Percentiles rank a stretch among this genome's conserved stretches.
These are phyloP conservation scores for Halcyon chelicuti DNA, from an alignment of 2,797 vertebrate species.

Conservation along the genomic window DNA sequence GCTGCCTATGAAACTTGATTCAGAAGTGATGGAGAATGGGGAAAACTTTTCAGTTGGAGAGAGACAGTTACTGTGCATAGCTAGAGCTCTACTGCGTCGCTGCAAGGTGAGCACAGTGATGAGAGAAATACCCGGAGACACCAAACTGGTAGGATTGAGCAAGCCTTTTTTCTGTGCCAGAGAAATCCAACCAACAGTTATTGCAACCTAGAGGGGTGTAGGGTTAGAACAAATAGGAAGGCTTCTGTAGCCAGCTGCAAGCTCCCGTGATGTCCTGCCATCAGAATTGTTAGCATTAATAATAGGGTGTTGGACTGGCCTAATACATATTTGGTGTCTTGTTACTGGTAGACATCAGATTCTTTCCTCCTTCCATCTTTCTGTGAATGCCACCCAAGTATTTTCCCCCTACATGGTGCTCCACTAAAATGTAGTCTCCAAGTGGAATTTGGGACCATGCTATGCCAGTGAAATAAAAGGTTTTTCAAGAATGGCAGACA, in stretches of 20 bases:
- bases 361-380: not conserved
- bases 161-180: not conserved
- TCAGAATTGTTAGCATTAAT: not conserved
- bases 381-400: not conserved
- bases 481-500: not conserved
- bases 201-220: not conserved
- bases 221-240: not conserved
- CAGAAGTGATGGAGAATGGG: conserved; percentile 92
- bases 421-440: not conserved
- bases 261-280: not conserved
- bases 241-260: not conserved
- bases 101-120: conserved; percentile 82
- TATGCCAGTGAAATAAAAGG: not conserved
- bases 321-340: not conserved
- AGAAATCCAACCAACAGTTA: not conserved
- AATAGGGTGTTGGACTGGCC: not conserved
- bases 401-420: not conserved
- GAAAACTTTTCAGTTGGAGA: conserved; percentile 94
- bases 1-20: conserved; percentile 91
- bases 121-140: not conserved
- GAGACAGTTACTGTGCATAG: conserved; percentile 90
- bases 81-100: conserved; percentile 87
- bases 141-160: not conserved
- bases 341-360: not conserved
- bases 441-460: not conserved